A percentile compares a stretch with the other conserved stretches of the same genome.
These are phyloP conservation scores for Cantharis flavilabris DNA, from an alignment of 2,888 invertebrate species.

Conservation along the genomic window DNA sequence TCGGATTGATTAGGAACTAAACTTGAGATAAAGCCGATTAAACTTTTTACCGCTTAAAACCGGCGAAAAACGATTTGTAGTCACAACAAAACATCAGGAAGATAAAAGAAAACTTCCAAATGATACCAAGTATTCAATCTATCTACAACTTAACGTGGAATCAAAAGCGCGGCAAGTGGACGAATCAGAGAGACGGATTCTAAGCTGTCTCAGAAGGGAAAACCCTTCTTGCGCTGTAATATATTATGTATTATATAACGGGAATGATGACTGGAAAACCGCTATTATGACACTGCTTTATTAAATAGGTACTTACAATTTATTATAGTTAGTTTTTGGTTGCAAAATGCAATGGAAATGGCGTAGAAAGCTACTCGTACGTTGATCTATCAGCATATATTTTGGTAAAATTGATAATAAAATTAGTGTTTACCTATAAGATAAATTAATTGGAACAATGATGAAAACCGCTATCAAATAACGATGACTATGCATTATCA, in stretches of 20 bases:
- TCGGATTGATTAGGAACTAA: neutral
- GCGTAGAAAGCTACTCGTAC: neutral
- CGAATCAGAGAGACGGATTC: too few species aligned
- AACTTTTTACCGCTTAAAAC: neutral
- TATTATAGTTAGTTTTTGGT: too few species aligned
- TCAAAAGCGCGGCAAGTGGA: too few species aligned
- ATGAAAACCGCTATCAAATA: slow-evolving; percentile 17
- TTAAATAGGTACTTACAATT: too few species aligned
- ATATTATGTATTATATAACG: too few species aligned
- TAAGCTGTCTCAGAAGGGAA: too few species aligned
- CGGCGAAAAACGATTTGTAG: neutral
- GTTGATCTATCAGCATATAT: neutral
- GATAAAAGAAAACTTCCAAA: neutral
- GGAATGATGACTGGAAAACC: neutral
- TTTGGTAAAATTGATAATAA: neutral
- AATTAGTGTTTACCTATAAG: slow-evolving; percentile 12
- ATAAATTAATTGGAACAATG: slow-evolving; percentile 15
- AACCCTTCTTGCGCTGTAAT: too few species aligned
- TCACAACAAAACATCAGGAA: neutral
- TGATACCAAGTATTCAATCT: too few species aligned
- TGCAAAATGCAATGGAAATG: neutral
- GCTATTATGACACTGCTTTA: neutral
- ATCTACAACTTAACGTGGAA: too few species aligned
- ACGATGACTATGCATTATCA: slow-evolving; percentile 28
- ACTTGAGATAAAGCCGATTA: neutral